Percentiles rank a stretch among this genome's conserved stretches.
phyloP scores from a whole-genome alignment of 2,888 invertebrate species.

The Drepana falcataria region DNA sequence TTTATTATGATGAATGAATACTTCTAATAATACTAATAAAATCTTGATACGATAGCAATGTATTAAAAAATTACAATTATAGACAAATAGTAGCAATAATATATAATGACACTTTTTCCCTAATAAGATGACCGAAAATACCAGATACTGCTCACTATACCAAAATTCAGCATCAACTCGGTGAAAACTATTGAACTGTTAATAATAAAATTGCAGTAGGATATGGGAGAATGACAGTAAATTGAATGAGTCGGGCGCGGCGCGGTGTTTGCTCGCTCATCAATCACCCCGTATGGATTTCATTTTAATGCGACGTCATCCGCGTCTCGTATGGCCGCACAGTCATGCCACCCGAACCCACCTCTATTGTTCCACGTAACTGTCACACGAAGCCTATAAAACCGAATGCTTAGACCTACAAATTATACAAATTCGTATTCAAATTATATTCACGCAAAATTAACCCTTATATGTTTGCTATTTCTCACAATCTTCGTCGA shows the following conservation, averaged over 20 bases:
- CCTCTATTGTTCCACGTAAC: conserved; percentile 37
- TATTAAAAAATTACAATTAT: too few relatives aligned
- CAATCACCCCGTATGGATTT: conserved; percentile 75
- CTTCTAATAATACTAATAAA: too few relatives aligned
- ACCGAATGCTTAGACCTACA: conserved; percentile 22
- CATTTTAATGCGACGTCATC: conserved; percentile 76
- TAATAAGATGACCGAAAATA: too few relatives aligned
- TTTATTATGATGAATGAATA: too few relatives aligned
- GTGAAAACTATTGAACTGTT: neutral
- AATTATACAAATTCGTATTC: conserved; percentile 12
- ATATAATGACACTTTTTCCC: too few relatives aligned
- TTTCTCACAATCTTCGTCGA: too few relatives aligned
- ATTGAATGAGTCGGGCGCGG: conserved; percentile 69
- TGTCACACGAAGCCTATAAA: conserved; percentile 18
- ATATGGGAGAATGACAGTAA: conserved; percentile 49
- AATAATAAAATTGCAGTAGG: conserved; percentile 33
- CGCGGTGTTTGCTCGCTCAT: conserved; percentile 69
- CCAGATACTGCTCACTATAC: too few relatives aligned
- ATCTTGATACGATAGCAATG: too few relatives aligned
- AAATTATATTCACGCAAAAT: too few relatives aligned
- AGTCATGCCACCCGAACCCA: conserved; percentile 35
- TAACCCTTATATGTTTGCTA: too few relatives aligned
- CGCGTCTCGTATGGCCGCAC: conserved; percentile 62
- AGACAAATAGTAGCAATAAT: too few relatives aligned
- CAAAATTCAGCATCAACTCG: neutral